These are phyloP conservation scores for Synergus laeviventris DNA, from an alignment of 2,888 invertebrate genomes.

Conservation along the genomic window DNA sequence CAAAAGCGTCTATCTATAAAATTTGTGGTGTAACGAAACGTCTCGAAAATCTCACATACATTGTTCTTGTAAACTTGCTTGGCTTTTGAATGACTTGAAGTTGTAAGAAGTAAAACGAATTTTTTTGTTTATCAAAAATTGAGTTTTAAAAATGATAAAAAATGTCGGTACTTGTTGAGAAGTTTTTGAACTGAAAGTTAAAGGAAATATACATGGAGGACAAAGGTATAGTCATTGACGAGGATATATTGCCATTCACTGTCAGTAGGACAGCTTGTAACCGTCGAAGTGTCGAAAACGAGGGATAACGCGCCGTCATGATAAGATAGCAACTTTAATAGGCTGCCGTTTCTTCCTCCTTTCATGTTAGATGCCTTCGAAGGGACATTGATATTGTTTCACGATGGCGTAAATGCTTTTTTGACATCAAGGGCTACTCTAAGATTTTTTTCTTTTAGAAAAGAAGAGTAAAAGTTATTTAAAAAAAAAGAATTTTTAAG, in stretches of 20 bases:
- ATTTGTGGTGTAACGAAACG: background rate
- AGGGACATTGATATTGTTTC: background rate
- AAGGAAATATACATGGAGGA: background rate
- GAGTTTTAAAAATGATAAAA: background rate
- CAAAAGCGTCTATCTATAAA: no score
- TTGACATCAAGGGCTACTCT: background rate
- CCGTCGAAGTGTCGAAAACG: background rate
- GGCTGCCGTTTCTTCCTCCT: background rate
- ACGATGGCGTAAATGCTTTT: background rate
- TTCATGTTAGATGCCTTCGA: background rate
- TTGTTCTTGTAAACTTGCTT: no score
- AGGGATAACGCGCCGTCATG: background rate
- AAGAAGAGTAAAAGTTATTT: background rate
- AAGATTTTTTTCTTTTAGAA: background rate
- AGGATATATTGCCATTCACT: slow-evolving; percentile 5
- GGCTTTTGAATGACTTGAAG: background rate
- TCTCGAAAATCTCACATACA: no score
- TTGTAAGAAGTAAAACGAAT: background rate
- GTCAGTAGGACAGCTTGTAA: background rate
- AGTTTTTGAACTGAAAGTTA: background rate
- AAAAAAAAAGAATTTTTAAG: background rate
- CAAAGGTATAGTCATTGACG: background rate
- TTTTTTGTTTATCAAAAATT: background rate
- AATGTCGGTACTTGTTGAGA: background rate
- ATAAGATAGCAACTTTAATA: slow-evolving; percentile 9